phyloP scores from a whole-genome alignment of 1,140 invertebrate species.

The Coelopa frigida region DNA sequence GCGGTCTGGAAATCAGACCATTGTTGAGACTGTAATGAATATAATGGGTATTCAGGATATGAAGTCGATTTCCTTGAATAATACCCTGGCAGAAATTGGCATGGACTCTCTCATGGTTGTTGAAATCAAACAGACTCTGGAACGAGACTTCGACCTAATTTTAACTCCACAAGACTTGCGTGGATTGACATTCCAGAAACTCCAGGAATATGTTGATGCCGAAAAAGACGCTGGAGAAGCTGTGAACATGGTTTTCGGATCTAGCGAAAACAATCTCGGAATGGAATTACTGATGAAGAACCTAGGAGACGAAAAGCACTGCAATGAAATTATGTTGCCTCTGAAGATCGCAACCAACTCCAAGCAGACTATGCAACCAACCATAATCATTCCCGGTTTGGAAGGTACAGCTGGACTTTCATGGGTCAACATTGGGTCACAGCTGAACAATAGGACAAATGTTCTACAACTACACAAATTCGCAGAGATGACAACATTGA shows the following conservation, averaged over 20 bases:
- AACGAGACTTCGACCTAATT: constrained; percentile 72
- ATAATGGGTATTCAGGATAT: constrained; percentile 54
- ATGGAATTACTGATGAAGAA: constrained; percentile 49
- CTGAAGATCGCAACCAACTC: constrained; percentile 39
- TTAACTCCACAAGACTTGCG: constrained; percentile 74
- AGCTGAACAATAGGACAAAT: constrained; percentile 20
- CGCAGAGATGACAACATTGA: constrained; percentile 21
- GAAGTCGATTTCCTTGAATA: constrained; percentile 58
- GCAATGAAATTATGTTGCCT: constrained; percentile 22
- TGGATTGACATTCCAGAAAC: constrained; percentile 51
- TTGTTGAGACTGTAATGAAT: constrained; percentile 57
- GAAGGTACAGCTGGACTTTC: constrained; percentile 60
- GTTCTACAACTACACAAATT: constrained; percentile 31
- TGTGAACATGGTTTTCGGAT: constrained; percentile 33
- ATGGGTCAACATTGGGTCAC: constrained; percentile 31
- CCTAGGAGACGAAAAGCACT: constrained; percentile 50
- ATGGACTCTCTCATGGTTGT: constrained; percentile 87
- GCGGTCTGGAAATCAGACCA: constrained; percentile 50
- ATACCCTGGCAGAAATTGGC: constrained; percentile 75
- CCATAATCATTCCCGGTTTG: constrained; percentile 74
- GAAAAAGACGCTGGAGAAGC: constrained; percentile 47
- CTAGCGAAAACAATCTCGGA: constrained; percentile 40
- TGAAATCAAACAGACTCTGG: constrained; percentile 79
- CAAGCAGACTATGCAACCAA: constrained; percentile 38
- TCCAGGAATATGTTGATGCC: constrained; percentile 56